phyloP scores from a whole-genome alignment of 2,888 invertebrate genomes.

The Drosophila buzzatii region DNA sequence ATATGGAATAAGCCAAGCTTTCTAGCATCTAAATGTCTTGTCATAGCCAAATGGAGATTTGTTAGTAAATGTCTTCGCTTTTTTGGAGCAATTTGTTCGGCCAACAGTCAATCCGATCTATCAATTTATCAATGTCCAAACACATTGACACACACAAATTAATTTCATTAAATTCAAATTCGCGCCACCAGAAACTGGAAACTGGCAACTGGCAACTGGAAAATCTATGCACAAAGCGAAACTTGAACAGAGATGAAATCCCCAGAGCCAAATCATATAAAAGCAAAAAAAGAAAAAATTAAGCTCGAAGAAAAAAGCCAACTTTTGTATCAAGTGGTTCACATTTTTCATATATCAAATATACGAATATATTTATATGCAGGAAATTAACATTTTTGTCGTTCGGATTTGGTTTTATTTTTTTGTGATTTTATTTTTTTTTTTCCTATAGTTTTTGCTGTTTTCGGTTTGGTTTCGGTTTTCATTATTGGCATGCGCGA shows the following conservation, averaged over 20 bases:
- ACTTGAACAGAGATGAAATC: conserved; percentile 44
- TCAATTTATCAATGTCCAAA: conserved; percentile 74
- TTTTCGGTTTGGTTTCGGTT: conserved; percentile 45
- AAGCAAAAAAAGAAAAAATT: conserved; percentile 2
- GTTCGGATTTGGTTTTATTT: neutral
- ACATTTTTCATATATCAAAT: conserved; percentile 50
- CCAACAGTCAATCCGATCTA: conserved; percentile 55
- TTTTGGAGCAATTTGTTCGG: conserved; percentile 68
- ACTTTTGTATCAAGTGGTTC: conserved; percentile 34
- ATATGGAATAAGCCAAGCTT: conserved; percentile 65
- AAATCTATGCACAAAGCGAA: conserved; percentile 33
- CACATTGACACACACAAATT: conserved; percentile 75
- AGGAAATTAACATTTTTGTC: conserved; percentile 71
- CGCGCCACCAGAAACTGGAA: conserved; percentile 51
- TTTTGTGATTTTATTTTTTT: neutral
- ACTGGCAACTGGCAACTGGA: conserved; percentile 26
- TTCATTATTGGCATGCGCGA: conserved; percentile 69
- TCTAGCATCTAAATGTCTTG: conserved; percentile 35
- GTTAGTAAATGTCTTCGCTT: conserved; percentile 27
- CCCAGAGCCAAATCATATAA: neutral
- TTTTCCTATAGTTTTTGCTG: conserved; percentile 28
- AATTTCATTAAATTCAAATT: conserved; percentile 80
- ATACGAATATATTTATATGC: conserved; percentile 19
- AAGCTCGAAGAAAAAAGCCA: neutral
- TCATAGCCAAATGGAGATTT: conserved; percentile 26